Base-by-base conservation (phyloP, 2,888 invertebrate species). In the Drosophila nigricruria region DNA sequence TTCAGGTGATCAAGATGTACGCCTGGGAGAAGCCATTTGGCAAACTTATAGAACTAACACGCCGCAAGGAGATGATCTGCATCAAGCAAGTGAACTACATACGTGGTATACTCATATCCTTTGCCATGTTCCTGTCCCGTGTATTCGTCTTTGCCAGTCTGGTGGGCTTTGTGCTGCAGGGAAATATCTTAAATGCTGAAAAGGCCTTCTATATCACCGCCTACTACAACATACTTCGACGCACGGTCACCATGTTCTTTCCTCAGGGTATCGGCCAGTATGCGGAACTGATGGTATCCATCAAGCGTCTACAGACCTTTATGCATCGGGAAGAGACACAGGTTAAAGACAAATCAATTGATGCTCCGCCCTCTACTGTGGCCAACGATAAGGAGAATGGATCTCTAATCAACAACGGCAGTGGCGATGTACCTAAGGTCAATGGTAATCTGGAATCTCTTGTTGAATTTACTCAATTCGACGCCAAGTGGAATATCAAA, bases 1-100 rank as follows among this genome's bases (percentile, higher is more conserved):
- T 97, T 90, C 95, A 97, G 93, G 97, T 98, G 0, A 97, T 98
- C 78, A 98, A 98, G 93, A 98, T 98, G 98, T 98, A 98, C 90
- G 97, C 98, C 0, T 98, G 98, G 96, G 98, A 98, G 91, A 95
- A 95, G 83, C 96, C 98, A 0, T 98, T 98, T 90, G 95, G 96
- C 20, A 94, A 95, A 77, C 94, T 98, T 52, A 96, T 98, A 0
- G 95, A 94, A 14, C 79, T 94, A 16, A 94, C 96, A 0, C 93
- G 97, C 90, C 92, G 92, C 92, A 94, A 93, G 80, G 92, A 92
- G 78, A 85, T 95, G 93, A 94, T 94, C 63, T 95, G 95, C 82
- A 96, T 97, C 73, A 94, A 95, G 58, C 94, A 95, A 40, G 96
- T 96, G 3, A 96, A 96, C 0, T 96, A 96, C 91, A 95, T 97